Evolutionary conservation across 2,113 vertebrate species (phyloP), one percentile per base, ranked within the genome.

Genomic region (Tyrannus savana): DNA sequence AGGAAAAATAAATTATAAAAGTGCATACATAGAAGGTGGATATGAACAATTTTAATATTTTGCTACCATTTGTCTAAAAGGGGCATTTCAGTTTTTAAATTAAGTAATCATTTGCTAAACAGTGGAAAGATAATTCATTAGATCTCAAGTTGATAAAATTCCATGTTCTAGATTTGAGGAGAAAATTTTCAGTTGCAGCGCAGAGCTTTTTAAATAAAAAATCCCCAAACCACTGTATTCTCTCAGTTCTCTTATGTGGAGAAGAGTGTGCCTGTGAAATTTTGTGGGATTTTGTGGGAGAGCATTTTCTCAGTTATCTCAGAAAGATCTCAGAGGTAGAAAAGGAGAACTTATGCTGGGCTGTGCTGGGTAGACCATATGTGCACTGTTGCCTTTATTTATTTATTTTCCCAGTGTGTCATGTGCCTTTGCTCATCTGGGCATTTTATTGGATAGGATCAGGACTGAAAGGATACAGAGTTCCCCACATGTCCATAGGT

Each of bases 31-130:
- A 91, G 52, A 79, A 84, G 52, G 31, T 62, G 42, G 17, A 28
- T 81, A 56, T 89, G 76, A 95, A 89, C 68, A 79, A 33, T 73
- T 96, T 91, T 77, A 76, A 67, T 21, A 44, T 92, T 42, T 94
- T 60, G 52, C 47, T 89, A 77, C 42, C 25, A 35, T 93, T 79
- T 90, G 84, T 21, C 82, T 92, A 52, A 55, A 87, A 72, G 41
- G 8, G 30, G 22, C n/a, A 94, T 60, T 97, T 97, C 7, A 81
- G 49, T 95, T 95, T 96, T 94, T 88, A 69, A 94, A 84, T 95
- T 77, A 89, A 83, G 27, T 76, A 75, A 63, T 93, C 5, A 3
- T 86, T 59, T 90, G 62, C 96, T 95, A 77, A 75, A 77, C 16
- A 33, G 19, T 78, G 55, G 72, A 97, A 96, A 90, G 56, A 69